phyloP scores from a whole-genome alignment of 2,888 invertebrate genomes.

The Stratiomys singularior region DNA sequence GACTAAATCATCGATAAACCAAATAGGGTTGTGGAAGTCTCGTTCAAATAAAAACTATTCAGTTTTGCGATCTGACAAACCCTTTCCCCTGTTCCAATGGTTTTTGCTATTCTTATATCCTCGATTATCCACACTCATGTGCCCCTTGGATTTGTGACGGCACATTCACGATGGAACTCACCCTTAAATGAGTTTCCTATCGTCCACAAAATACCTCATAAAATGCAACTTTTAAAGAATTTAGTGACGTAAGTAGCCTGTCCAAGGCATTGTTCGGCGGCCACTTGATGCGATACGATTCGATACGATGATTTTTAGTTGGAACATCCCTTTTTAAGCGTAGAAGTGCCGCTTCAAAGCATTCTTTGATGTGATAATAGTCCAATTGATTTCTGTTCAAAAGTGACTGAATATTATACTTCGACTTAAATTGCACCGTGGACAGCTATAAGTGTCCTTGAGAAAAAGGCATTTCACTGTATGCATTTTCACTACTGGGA shows the following conservation, averaged over 20 bases:
- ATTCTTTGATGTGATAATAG: too few relatives aligned
- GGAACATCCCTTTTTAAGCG: too few relatives aligned
- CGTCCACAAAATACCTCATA: slow-evolving; percentile 36
- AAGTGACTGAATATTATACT: too few relatives aligned
- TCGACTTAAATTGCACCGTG: too few relatives aligned
- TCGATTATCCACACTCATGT: slow-evolving; percentile 31
- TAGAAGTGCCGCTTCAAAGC: too few relatives aligned
- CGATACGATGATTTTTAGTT: too few relatives aligned
- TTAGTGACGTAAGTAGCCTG: background rate
- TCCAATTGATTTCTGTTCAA: too few relatives aligned
- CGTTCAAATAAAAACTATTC: slow-evolving; percentile 7
- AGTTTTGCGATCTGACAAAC: slow-evolving; percentile 6
- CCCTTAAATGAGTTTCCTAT: slow-evolving; percentile 31
- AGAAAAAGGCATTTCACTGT: too few relatives aligned
- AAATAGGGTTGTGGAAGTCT: slow-evolving; percentile 5
- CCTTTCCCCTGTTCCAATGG: slow-evolving; percentile 34
- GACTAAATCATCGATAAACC: slow-evolving; percentile 38
- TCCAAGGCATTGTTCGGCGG: slow-evolving; percentile 24
- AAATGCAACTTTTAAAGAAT: slow-evolving; percentile 39
- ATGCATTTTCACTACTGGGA: too few relatives aligned
- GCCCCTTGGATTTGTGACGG: background rate
- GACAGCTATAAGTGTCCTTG: too few relatives aligned
- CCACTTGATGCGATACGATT: background rate
- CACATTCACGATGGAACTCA: background rate
- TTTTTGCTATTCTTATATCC: background rate